Base-by-base conservation (phyloP, 92 coral and sea anemone species). In the Bergia sp. region DNA sequence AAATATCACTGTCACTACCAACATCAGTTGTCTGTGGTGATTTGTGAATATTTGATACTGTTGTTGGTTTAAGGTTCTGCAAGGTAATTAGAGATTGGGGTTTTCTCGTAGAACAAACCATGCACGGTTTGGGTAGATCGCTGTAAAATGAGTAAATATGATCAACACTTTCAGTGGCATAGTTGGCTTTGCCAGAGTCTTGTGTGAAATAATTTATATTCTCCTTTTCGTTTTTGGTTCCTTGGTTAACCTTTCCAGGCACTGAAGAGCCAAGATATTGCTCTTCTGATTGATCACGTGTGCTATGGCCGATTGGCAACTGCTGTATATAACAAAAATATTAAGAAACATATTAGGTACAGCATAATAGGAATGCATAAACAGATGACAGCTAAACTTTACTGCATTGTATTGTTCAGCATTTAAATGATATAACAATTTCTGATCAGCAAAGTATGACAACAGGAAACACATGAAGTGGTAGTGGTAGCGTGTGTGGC, bases 141-240 rank as follows among this genome's bases (percentile, higher is more conserved):
- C 67, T 84, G 79, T 84, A 84, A 69, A 84, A 84, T 45, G 87
- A 84, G 69, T 84, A 72, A 84, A 84, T 73, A 36, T 67, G 10
- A 71, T 67, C 87, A 8, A 84, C 44, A 21, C 53, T 71, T 69
- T 45, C 50, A n/a, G 21, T 11, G 78, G 55, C 7, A 64, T 10
- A 67, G 11, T 61, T 44, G 12, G 65, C 29, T 44, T 72, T 44
- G 12, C 42, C 79, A 43, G 44, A 71, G 43, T 69, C 64, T 71
- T 84, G 47, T 12, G 21, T 2, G 21, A 37, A 37, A 12, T 55
- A 7, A 15, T 41, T 49, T 29, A 6, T 37, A 43, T 29, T 84
- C 42, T 6, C 65, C 66, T 71, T 16, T 29, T 37, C 37, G 0
- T 74, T 37, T 15, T 36, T 7, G 41, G 55, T n/a, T 69, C 21